phyloP scores from a whole-genome alignment of 1,140 invertebrate genomes.

The Halotydeus destructor region DNA sequence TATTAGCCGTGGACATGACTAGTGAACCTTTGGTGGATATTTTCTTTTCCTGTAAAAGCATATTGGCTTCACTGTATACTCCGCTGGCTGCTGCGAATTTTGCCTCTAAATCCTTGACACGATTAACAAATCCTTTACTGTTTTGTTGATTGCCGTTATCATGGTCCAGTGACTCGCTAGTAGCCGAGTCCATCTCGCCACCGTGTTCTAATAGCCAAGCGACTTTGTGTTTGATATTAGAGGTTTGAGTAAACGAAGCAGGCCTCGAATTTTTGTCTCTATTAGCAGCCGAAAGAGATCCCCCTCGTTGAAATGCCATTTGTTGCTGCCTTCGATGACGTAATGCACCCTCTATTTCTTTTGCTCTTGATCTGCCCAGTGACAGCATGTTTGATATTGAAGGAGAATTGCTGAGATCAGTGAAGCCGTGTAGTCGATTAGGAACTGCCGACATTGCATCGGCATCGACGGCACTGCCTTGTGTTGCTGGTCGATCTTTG shows the following conservation, averaged over 20 bases:
- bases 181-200: no score
- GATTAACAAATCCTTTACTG: no score
- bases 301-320: not conserved
- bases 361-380: constrained; percentile 8
- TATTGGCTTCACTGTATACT: constrained; percentile 1
- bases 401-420: not conserved
- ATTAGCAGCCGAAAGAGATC: no score
- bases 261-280: no score
- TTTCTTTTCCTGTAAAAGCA: not conserved
- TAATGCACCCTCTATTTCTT: constrained; percentile 5
- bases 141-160: no score
- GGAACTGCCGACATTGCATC: not conserved
- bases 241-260: no score
- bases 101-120: constrained; percentile 47
- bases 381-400: not conserved
- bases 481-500: not conserved
- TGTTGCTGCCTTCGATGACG: not conserved
- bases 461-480: not conserved
- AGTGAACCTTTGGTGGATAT: not conserved
- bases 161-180: no score
- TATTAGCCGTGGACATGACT: constrained; percentile 11
- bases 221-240: not conserved
- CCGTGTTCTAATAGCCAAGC: constrained; percentile 32
- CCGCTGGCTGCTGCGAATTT: constrained; percentile 32
- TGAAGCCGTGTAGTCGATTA: not conserved